Base-by-base conservation (phyloP, 2,888 invertebrate species). In the Meiosimyza platycephala region DNA sequence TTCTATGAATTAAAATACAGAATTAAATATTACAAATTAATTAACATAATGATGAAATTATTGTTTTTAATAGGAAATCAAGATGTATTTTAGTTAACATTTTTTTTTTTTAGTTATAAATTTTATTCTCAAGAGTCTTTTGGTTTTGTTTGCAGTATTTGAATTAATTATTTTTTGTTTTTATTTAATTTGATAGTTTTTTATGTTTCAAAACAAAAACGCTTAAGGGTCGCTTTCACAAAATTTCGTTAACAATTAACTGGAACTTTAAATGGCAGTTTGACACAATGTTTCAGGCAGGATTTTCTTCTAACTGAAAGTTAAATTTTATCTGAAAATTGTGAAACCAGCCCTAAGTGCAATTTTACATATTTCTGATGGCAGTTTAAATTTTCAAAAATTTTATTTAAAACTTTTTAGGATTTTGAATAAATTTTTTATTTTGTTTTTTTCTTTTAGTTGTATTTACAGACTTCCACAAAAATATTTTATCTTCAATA, bases 1-100 rank as follows among this genome's bases (percentile, higher is more conserved):
- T 15, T 54, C n/a, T 55, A 55, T 40, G 47, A 67, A 40, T 18
- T 16, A 40, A 40, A 55, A 57, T 57, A 16, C 47, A 13, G 7
- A 16, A 33, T 33, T 40, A 40, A 51, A 55, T 65, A 51, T 50
- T 51, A 15, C 2, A 11, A 33, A 62, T 62, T 15, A 63, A 48
- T 63, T 18, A 63, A 47, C 47, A 62, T 62, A 62, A 62, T 62
- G 15, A 62, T 16, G 48, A 63, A 63, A 63, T 48, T 48, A 63
- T 63, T 33, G 40, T 66, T 65, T 51, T 22, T 48, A 57, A 57
- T 67, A 67, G 67, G 57, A 67, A 67, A 67, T 40, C n/a, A 48
- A 40, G 16, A 13, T 64, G 48, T 18, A 6, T 64, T 48, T 54
- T 66, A 54, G 33, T 33, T 66, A 48, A n/a, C 54, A 33, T 66